Evolutionary conservation across 2,888 invertebrate species (phyloP).

Genomic region (Diabrotica balteata): DNA sequence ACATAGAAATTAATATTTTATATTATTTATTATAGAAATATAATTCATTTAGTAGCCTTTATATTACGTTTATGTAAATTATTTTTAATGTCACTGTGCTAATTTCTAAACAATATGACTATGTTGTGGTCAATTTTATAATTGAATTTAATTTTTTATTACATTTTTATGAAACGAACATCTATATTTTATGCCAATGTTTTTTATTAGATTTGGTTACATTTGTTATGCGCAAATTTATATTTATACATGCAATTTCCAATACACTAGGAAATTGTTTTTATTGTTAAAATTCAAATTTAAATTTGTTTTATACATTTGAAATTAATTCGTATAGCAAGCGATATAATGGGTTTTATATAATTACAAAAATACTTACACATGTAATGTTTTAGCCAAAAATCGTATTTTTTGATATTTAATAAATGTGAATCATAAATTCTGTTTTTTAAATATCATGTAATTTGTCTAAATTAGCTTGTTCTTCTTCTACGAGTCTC

Average conservation of each 20-base stretch:
- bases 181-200: slow-evolving; percentile 9
- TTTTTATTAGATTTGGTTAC: slow-evolving; percentile 8
- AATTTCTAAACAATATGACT: not conserved
- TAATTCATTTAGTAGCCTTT: too few species aligned
- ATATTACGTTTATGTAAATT: too few species aligned
- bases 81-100: too few species aligned
- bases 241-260: slow-evolving; percentile 21
- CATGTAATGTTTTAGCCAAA: too few species aligned
- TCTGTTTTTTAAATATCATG: not conserved
- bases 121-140: slow-evolving; percentile 15
- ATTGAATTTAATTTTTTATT: slow-evolving; percentile 17
- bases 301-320: slow-evolving; percentile 5
- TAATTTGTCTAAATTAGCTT: too few species aligned
- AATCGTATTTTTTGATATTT: too few species aligned
- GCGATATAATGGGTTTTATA: slow-evolving; percentile 5
- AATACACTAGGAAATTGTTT: slow-evolving; percentile 2
- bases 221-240: slow-evolving; percentile 19
- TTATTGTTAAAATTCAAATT: slow-evolving; percentile 2
- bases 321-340: slow-evolving; percentile 2
- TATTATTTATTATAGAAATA: too few species aligned
- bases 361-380: not conserved
- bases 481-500: too few species aligned
- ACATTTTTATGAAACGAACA: slow-evolving; percentile 7
- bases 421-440: too few species aligned
- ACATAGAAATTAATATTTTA: too few species aligned